These are phyloP conservation scores for Campopleginae sp. DNA, from an alignment of 2,888 invertebrate genomes.

Conservation along the genomic window DNA sequence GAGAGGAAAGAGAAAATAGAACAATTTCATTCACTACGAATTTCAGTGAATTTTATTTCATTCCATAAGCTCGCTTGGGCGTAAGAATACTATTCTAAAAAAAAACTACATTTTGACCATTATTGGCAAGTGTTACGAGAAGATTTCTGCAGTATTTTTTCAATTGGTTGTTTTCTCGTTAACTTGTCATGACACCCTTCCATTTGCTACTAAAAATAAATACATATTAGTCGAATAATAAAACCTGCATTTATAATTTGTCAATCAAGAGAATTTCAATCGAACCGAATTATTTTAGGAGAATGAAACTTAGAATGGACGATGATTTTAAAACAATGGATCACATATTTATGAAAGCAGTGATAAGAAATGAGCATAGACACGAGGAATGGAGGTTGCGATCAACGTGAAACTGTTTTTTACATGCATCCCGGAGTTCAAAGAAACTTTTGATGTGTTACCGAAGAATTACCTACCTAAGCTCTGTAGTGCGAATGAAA, in stretches of 20 bases:
- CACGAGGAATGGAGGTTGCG: constrained; percentile 33
- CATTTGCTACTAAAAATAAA: constrained; percentile 61
- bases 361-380: constrained; percentile 10
- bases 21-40: not conserved
- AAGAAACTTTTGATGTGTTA: constrained; percentile 58
- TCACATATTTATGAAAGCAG: constrained; percentile 44
- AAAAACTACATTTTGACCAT: constrained; percentile 14
- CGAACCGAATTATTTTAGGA: constrained; percentile 62
- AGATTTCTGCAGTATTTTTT: constrained; percentile 14
- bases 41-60: constrained; percentile 26
- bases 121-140: constrained; percentile 19
- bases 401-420: constrained; percentile 66
- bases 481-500: constrained; percentile 64
- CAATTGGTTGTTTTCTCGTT: constrained; percentile 14
- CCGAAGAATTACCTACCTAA: constrained; percentile 55
- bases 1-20: not conserved
- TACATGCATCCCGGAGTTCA: constrained; percentile 65
- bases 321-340: constrained; percentile 62
- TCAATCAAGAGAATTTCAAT: constrained; percentile 61
- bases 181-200: constrained; percentile 46
- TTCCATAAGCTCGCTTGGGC: constrained; percentile 16
- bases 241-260: constrained; percentile 45
- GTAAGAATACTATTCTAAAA: constrained; percentile 27
- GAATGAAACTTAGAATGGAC: constrained; percentile 53
- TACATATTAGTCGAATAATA: constrained; percentile 22